Evolutionary conservation across 2,113 vertebrate species (phyloP).

Genomic region (Atherinomorus stipes): DNA sequence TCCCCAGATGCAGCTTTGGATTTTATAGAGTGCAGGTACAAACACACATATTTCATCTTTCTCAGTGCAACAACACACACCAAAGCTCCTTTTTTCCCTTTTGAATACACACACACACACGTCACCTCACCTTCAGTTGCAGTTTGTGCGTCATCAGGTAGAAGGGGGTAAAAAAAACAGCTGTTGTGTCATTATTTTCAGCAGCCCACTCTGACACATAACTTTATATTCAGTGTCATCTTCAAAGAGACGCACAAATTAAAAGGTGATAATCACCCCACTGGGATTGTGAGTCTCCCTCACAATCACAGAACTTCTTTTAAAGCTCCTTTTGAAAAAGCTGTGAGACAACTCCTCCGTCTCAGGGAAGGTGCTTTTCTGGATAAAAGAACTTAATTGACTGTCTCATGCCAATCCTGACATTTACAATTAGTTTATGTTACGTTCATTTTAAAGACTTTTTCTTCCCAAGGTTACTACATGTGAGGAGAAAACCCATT

Average conservation of each 20-base stretch:
- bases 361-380: no score
- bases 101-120: not conserved
- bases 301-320: no score
- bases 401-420: no score
- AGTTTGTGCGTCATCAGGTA: conserved; percentile 24
- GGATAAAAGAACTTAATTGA: no score
- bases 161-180: not conserved
- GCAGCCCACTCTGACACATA: not conserved
- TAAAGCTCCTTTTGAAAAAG: no score
- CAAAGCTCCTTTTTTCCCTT: not conserved
- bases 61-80: conserved; percentile 5
- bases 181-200: conserved; percentile 24
- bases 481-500: no score
- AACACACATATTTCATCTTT: conserved; percentile 1
- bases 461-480: no score
- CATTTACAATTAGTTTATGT: no score
- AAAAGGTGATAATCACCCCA: no score
- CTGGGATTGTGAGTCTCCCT: no score
- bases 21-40: conserved; percentile 28
- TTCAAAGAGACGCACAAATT: not conserved
- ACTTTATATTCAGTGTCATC: not conserved
- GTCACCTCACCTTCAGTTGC: conserved; percentile 1
- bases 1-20: conserved; percentile 57
- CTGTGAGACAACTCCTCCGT: no score
- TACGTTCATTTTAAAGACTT: no score